Conservation (phyloP, 2,113 vertebrate species). For the Tyrannus savana region DNA sequence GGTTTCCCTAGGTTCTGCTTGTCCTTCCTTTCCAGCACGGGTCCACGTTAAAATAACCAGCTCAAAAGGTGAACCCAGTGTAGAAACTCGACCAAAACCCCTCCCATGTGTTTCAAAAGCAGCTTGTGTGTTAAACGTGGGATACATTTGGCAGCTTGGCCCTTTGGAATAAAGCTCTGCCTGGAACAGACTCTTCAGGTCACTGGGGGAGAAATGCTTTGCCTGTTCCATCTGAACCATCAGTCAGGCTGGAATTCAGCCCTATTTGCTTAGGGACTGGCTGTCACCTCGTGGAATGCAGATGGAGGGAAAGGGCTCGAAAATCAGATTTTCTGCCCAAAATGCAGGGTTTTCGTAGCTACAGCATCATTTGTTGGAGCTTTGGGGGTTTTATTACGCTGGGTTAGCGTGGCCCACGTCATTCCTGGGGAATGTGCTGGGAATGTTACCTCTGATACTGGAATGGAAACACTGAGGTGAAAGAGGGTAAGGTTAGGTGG, state of each 20-base stretch:
- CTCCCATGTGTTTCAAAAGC: not conserved
- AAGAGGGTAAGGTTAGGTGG: accelerated
- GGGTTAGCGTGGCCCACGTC: not conserved
- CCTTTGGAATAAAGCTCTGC: not conserved
- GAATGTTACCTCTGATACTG: not conserved
- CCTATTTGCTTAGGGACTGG: not conserved
- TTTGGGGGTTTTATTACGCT: not conserved
- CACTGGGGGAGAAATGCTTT: not conserved
- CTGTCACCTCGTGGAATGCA: not conserved
- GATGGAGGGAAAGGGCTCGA: not conserved
- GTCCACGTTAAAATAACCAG: not conserved
- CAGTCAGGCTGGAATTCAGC: not conserved
- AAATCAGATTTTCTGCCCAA: not conserved
- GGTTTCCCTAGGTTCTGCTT: not conserved
- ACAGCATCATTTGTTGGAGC: not conserved
- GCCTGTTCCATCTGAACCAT: not conserved
- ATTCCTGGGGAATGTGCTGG: not conserved
- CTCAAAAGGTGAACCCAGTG: not conserved
- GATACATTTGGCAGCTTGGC: not conserved
- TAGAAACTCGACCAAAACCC: not conserved
- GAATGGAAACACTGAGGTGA: not conserved
- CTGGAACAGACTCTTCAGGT: not conserved
- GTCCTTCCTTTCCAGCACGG: not conserved
- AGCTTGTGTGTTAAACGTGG: not conserved
- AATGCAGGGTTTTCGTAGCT: not conserved